These are phyloP conservation scores for Sphenopsis melanotis DNA, from an alignment of 2,797 vertebrate species.

Conservation along the genomic window DNA sequence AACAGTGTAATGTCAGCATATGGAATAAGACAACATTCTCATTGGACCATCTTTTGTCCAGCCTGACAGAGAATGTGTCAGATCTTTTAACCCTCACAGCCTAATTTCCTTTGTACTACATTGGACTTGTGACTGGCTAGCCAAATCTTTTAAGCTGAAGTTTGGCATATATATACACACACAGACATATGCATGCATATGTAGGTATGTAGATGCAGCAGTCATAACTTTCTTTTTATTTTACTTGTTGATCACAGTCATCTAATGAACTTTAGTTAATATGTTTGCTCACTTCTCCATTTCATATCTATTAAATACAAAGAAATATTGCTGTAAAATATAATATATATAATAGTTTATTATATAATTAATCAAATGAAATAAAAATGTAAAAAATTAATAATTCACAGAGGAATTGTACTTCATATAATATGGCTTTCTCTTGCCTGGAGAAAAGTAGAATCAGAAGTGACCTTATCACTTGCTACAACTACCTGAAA, in stretches of 20 bases:
- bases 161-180: background rate
- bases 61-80: background rate
- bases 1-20: rapidly evolving
- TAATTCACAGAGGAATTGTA: background rate
- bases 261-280: background rate
- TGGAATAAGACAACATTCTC: background rate
- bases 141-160: background rate
- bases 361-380: background rate
- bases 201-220: background rate
- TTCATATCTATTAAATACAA: background rate
- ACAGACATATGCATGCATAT: rapidly evolving
- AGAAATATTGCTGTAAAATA: background rate
- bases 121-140: background rate
- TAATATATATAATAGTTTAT: background rate
- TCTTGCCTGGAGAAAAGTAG: background rate
- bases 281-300: background rate
- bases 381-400: background rate
- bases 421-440: background rate
- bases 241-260: background rate
- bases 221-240: background rate
- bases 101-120: background rate
- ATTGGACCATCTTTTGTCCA: background rate
- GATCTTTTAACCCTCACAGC: background rate
- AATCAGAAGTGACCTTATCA: background rate
- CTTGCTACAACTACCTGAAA: background rate